Evolutionary conservation across 2,113 vertebrate genomes (phyloP), one percentile per base, ranked within the genome.

Genomic region (Elaphurus davidianus): DNA sequence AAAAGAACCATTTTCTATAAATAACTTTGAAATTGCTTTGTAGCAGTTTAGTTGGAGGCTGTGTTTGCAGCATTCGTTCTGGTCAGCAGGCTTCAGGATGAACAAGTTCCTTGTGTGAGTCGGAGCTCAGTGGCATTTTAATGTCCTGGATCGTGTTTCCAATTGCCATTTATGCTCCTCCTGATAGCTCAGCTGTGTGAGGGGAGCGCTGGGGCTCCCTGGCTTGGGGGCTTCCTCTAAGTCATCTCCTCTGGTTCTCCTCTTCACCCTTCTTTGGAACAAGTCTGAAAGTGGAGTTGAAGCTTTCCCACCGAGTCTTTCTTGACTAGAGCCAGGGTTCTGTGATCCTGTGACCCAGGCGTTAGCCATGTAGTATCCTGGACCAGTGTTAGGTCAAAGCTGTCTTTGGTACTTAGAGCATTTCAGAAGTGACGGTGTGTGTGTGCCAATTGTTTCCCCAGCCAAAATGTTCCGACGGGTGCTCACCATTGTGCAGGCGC

Each of bases 381-480:
- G 60, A 71, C 60, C 67, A 36, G 7, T 27, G 55, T 47, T n/a
- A 79, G 45, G 40, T 94, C 12, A 0, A 33, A n/a, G 5, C 60
- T 74, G 3, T 36, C 1, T 78, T 11, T 81, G 59, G 15, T 62
- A 13, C 86, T 57, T 8, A 19, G 12, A 50, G 47, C n/a, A 7
- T 71, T 87, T 91, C 23, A 71, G 47, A 52, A 47, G 67, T 87
- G 47, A 83, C 36, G 2, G 0, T 54, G 36, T 91, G 74, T 84
- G 10, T 12, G 11, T 11, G 36, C n/a, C 33, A 0, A 1, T 90
- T 98, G 17, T 93, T 98, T 98, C 95, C 57, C 19, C 98, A 99
- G 99, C 99, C 54, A 99, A 98, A 98, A 99, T 99, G 99, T 99
- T 99, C 98, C 99, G 99, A 21, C 99, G 99, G 21, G 99, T 99